These are phyloP conservation scores for Opisthograptis luteolata DNA, from an alignment of 2,888 invertebrate genomes.

Conservation along the genomic window DNA sequence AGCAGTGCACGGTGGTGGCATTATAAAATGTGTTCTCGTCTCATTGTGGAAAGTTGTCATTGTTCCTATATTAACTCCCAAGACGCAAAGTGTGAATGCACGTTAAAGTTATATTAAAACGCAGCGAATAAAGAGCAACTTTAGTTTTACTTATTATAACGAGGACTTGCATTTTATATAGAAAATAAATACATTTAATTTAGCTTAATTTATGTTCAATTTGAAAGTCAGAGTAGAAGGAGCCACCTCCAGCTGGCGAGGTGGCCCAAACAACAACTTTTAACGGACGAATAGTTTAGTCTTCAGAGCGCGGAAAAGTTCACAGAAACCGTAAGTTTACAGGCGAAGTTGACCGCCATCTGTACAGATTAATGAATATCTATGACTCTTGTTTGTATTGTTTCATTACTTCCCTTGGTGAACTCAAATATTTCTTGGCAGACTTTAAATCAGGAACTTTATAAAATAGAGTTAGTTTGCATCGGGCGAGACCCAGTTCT, in stretches of 20 bases:
- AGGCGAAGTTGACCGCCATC: constrained; percentile 56
- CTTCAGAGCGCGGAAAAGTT: constrained; percentile 33
- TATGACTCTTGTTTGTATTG: constrained; percentile 55
- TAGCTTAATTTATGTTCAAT: constrained; percentile 23
- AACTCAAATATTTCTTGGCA: constrained; percentile 47
- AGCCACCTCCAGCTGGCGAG: constrained; percentile 31
- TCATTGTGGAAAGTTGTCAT: constrained; percentile 46
- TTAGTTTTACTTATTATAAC: constrained; percentile 40
- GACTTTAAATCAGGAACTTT: constrained; percentile 43
- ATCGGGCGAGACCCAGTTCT: constrained; percentile 18
- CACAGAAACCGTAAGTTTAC: constrained; percentile 47
- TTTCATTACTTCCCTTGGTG: constrained; percentile 45
- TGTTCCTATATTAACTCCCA: constrained; percentile 44
- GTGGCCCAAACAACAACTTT: constrained; percentile 42
- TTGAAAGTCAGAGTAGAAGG: constrained; percentile 21
- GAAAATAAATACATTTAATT: constrained; percentile 22
- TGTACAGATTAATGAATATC: constrained; percentile 65
- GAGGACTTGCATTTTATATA: constrained; percentile 26
- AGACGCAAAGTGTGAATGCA: constrained; percentile 46
- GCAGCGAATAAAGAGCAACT: constrained; percentile 45
- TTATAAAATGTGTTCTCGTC: constrained; percentile 49
- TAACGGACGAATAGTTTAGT: constrained; percentile 40
- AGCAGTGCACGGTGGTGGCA: constrained; percentile 9
- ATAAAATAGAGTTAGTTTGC: constrained; percentile 36
- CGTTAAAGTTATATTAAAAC: constrained; percentile 59